Evolutionary conservation across 2,113 vertebrate genomes (phyloP), one percentile per base, ranked within the genome.

Genomic region (Bos javanicus): DNA sequence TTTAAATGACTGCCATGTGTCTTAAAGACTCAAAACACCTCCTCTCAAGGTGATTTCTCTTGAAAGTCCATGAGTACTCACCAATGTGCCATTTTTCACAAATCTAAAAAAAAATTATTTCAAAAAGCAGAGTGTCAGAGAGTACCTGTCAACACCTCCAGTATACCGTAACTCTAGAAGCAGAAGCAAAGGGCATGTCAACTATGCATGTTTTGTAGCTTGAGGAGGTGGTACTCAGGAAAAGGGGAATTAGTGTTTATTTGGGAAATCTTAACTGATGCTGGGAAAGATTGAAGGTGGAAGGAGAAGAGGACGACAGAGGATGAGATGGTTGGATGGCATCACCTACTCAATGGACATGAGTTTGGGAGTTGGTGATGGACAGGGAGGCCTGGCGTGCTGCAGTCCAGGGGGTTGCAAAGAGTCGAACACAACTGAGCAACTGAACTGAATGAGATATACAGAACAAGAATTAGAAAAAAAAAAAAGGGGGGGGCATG

Each of bases 71-170:
- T 46, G 52, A 91, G 39, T 60, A 90, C 28, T 95, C 13, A 94
- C 19, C 26, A 91, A 46, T 57, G 94, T 6, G 28, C 26, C 54
- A 95, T 39, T 87, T 91, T 90, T 84, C 46, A 83, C 80, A 96
- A 90, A 93, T 76, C 78, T 89, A 74, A 95, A 94, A 71, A 82
- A 30, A 64, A 52, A 91, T 12, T 78, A 94, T 17, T 97, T 98
- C 36, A 95, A 91, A 90, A 94, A 54, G 46, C 23, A 60, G 28
- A 91, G 30, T 60, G 26, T n/a, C 78, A 80, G 52, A 90, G 64
- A 78, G 54, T 33, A 80, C 43, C 60, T 95, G 48, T 80, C 59
- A 54, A n/a, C 17, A 52, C 10, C 46, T 74, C 23, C 25, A 5
- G 9, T 59, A n/a, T 4, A 86, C 17, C 50, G 59, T 43, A 84